phyloP scores from a whole-genome alignment of 2,797 vertebrate genomes.

The Channa striata region DNA sequence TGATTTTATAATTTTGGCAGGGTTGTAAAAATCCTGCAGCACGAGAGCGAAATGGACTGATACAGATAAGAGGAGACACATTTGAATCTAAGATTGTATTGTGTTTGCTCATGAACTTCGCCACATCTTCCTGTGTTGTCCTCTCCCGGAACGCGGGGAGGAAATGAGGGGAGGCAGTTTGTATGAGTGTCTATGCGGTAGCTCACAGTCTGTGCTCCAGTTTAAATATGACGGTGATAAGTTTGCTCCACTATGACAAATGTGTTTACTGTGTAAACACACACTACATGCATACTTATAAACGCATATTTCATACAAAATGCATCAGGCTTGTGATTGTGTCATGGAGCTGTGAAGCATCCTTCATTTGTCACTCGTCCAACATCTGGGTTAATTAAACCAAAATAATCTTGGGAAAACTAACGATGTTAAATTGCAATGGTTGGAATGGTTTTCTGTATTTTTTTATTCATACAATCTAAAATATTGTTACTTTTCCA shows the following conservation, averaged over 20 bases:
- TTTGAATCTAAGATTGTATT: slow-evolving; percentile 48
- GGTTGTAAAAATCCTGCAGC: slow-evolving; percentile 45
- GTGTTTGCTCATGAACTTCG: slow-evolving; percentile 51
- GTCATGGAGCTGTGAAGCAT: background rate
- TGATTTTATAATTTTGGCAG: slow-evolving; percentile 64
- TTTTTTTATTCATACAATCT: too few relatives aligned
- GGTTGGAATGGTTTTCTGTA: too few relatives aligned
- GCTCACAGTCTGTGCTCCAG: slow-evolving; percentile 5
- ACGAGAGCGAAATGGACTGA: slow-evolving; percentile 38
- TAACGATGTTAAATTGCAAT: background rate
- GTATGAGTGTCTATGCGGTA: background rate
- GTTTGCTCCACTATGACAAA: slow-evolving; percentile 2
- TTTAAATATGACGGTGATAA: slow-evolving; percentile 9
- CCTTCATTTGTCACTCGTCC: background rate
- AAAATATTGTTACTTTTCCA: too few relatives aligned
- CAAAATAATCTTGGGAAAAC: slow-evolving; percentile 1
- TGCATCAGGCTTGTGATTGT: background rate
- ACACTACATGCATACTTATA: background rate
- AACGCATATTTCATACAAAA: background rate
- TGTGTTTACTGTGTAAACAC: slow-evolving; percentile 15
- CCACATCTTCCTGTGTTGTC: slow-evolving; percentile 26
- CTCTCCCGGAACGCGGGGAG: slow-evolving; percentile 19
- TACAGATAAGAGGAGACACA: slow-evolving; percentile 55
- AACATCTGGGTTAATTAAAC: background rate
- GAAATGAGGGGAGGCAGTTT: slow-evolving; percentile 48